A percentile compares a stretch with the other conserved stretches of the same genome.
These are phyloP conservation scores for Ptychobarbus kaznakovi DNA, from an alignment of 2,797 vertebrate genomes.

Conservation along the genomic window DNA sequence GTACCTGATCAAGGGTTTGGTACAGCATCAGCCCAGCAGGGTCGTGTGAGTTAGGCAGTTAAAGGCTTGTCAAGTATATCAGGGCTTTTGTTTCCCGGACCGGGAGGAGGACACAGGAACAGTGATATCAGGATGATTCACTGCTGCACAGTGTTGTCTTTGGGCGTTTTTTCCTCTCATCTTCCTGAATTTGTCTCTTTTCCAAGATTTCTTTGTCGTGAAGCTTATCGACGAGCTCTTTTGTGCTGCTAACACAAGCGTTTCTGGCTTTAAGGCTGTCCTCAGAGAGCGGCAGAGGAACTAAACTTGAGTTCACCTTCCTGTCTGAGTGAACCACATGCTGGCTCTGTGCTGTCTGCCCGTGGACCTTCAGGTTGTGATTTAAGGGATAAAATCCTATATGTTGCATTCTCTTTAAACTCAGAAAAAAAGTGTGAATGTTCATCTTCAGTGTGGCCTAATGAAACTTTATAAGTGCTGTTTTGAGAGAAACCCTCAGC, in stretches of 20 bases:
- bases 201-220: background rate
- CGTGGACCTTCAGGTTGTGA: no score
- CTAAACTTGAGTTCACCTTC: conserved; percentile 9
- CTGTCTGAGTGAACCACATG: background rate
- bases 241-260: background rate
- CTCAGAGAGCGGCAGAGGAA: conserved; percentile 3
- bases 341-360: background rate
- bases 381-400: background rate
- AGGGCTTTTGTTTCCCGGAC: background rate
- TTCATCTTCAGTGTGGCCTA: background rate
- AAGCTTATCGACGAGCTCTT: background rate
- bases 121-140: background rate
- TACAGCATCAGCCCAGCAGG: background rate
- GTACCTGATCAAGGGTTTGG: background rate
- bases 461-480: background rate
- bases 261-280: background rate
- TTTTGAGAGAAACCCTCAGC: background rate
- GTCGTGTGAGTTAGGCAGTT: background rate
- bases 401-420: background rate
- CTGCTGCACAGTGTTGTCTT: background rate
- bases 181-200: background rate
- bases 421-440: background rate
- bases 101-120: background rate
- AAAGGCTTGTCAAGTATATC: background rate
- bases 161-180: background rate